A percentile compares a stretch with the other conserved stretches of the same genome.
phyloP scores from a whole-genome alignment of 2,113 vertebrate species.

The Nerophis ophidion region DNA sequence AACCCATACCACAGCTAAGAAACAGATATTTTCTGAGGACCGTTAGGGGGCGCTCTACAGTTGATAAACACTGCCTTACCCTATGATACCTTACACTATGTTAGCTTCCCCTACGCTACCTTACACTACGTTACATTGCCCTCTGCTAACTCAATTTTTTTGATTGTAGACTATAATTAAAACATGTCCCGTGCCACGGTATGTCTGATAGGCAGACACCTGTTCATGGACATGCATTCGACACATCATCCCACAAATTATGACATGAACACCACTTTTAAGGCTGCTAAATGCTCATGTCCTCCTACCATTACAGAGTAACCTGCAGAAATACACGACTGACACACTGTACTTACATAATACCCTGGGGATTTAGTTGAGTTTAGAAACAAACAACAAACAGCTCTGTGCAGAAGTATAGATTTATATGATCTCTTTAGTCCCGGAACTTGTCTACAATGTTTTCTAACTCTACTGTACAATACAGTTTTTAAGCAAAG shows the following conservation, averaged over 20 bases:
- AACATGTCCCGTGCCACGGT: background rate
- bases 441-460: background rate
- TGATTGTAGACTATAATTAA: background rate
- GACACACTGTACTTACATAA: conserved; percentile 19
- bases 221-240: background rate
- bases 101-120: too few species aligned
- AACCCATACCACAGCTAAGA: too few species aligned
- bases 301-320: conserved; percentile 15
- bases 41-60: too few species aligned
- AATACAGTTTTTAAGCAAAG: background rate
- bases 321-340: conserved; percentile 31
- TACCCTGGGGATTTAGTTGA: background rate
- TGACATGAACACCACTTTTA: conserved; percentile 14
- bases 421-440: conserved; percentile 26
- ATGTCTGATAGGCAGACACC: background rate
- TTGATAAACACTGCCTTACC: too few species aligned
- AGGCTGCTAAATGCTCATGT: conserved; percentile 11
- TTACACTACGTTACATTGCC: too few species aligned
- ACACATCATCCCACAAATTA: background rate
- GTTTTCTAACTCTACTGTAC: background rate
- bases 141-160: background rate
- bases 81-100: too few species aligned
- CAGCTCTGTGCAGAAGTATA: conserved; percentile 24
- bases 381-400: conserved; percentile 18
- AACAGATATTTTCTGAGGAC: too few species aligned